A percentile compares a stretch with the other conserved stretches of the same genome.
These are phyloP conservation scores for Chironomus striatipennis DNA, from an alignment of 1,140 invertebrate genomes.

Conservation along the genomic window DNA sequence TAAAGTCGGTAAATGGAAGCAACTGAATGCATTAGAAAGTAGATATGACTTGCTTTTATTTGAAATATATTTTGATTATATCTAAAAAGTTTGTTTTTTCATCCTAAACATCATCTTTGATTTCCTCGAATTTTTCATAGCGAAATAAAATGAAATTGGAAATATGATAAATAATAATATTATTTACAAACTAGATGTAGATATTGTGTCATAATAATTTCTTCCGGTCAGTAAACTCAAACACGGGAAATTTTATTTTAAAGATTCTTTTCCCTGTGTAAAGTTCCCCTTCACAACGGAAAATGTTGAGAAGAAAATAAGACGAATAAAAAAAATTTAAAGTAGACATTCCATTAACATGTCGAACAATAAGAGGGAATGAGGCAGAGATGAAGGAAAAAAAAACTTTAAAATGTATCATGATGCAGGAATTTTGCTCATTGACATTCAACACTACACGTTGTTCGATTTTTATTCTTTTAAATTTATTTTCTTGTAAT, in stretches of 20 bases:
- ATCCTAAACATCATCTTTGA: neutral
- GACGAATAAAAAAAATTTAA: too few relatives aligned
- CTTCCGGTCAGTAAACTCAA: neutral
- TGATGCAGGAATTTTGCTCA: slow-evolving; percentile 12
- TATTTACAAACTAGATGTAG: neutral
- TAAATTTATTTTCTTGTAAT: neutral
- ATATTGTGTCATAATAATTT: neutral
- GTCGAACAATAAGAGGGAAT: too few relatives aligned
- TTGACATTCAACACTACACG: neutral
- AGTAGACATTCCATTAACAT: too few relatives aligned
- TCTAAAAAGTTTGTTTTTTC: neutral
- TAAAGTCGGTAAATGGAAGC: neutral
- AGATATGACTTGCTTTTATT: too few relatives aligned
- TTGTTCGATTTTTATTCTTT: slow-evolving; percentile 17
- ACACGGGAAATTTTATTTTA: neutral
- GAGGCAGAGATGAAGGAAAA: neutral
- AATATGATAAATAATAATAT: neutral
- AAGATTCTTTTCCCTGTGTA: too few relatives aligned
- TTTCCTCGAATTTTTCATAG: neutral
- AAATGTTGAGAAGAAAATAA: too few relatives aligned
- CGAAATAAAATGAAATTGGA: neutral
- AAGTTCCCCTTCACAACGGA: too few relatives aligned
- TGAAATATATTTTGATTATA: too few relatives aligned
- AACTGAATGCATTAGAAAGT: too few relatives aligned
- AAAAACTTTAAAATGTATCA: slow-evolving; percentile 2